Evolutionary conservation across 2,113 vertebrate species (phyloP).

Genomic region (Cercocebus atys): DNA sequence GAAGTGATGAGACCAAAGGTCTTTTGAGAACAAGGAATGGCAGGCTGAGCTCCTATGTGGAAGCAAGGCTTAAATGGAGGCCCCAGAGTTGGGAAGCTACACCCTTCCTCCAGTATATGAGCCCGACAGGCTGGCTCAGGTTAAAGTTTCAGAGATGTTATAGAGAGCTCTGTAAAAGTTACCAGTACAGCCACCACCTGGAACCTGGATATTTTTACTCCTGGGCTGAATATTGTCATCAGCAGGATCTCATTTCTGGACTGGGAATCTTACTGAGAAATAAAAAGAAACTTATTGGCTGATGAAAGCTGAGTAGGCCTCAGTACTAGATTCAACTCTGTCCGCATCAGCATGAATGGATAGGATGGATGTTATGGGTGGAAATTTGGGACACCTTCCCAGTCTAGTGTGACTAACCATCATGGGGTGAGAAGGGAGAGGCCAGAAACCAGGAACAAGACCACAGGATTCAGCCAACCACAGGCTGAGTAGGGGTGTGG

Average conservation of each 20-base stretch:
- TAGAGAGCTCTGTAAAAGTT: not conserved
- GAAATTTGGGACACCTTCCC: not conserved
- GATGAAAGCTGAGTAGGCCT: not conserved
- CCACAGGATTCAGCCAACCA: not conserved
- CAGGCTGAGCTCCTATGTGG: not conserved
- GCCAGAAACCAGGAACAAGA: not conserved
- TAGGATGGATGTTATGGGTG: not conserved
- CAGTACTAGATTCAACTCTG: not conserved
- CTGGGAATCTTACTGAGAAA: not conserved
- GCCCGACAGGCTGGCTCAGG: not conserved
- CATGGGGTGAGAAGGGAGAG: not conserved
- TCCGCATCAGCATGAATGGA: not conserved
- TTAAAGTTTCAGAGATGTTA: not conserved
- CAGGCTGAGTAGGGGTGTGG: not conserved
- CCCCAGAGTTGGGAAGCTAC: not conserved
- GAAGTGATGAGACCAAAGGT: not conserved
- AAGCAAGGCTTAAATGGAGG: not conserved
- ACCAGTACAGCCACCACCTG: not conserved
- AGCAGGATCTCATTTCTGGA: not conserved
- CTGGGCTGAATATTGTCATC: not conserved
- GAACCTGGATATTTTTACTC: not conserved
- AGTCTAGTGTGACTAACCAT: not conserved
- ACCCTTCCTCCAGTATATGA: not conserved
- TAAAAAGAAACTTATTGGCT: not conserved
- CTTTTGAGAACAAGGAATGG: not conserved